Conservation (phyloP, 2,888 invertebrate genomes). For the Luperina testacea region DNA sequence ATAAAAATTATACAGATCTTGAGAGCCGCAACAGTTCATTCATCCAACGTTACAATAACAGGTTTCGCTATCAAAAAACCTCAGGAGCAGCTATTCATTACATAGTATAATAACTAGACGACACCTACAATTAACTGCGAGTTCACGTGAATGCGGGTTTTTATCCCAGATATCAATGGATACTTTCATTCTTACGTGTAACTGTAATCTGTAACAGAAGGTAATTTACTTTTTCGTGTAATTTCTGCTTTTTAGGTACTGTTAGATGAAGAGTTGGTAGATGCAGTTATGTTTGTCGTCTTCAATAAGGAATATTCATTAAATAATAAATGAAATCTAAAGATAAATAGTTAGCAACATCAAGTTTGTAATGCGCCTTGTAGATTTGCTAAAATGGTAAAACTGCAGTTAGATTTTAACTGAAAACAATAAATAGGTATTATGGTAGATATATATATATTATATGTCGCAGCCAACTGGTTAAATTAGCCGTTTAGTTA, state of each 20-base stretch:
- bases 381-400: background rate
- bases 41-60: constrained; percentile 50
- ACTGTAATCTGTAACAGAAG: constrained; percentile 39
- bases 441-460: background rate
- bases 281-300: constrained; percentile 5
- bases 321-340: background rate
- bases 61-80: constrained; percentile 57
- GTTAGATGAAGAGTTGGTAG: background rate
- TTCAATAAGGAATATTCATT: background rate
- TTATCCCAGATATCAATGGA: constrained; percentile 56
- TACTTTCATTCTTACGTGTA: constrained; percentile 61
- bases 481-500: too few relatives aligned
- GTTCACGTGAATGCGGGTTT: constrained; percentile 47
- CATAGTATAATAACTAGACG: constrained; percentile 48
- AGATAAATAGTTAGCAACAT: background rate
- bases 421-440: background rate
- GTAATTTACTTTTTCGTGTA: constrained; percentile 33
- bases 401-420: background rate
- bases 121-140: constrained; percentile 47
- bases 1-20: background rate
- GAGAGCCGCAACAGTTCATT: constrained; percentile 48
- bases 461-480: too few relatives aligned
- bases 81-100: constrained; percentile 31
- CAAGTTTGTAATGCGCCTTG: background rate
- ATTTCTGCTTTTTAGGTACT: constrained; percentile 30